phyloP scores from a whole-genome alignment of 2,888 invertebrate genomes.

The Eumacrocentrus americanus region DNA sequence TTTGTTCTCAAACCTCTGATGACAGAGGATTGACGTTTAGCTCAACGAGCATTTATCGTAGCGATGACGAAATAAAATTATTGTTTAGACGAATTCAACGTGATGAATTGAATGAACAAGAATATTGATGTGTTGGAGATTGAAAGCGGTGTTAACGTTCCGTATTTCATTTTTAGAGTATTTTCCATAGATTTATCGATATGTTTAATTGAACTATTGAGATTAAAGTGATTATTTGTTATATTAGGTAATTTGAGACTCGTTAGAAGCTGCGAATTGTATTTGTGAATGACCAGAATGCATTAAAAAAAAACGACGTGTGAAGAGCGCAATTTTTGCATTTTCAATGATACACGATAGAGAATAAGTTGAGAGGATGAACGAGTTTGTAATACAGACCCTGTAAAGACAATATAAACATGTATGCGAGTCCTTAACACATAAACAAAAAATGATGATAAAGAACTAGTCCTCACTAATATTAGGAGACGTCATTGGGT shows the following conservation, averaged over 20 bases:
- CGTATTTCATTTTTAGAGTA: constrained; percentile 8
- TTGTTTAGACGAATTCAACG: constrained; percentile 12
- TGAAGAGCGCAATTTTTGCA: constrained; percentile 6
- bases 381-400: constrained; percentile 39
- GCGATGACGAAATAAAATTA: constrained; percentile 8
- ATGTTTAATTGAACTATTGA: constrained; percentile 21
- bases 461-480: constrained; percentile 40
- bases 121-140: constrained; percentile 21
- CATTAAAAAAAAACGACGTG: constrained; percentile 4
- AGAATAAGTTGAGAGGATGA: constrained; percentile 24
- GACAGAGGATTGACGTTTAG: constrained; percentile 4
- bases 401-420: constrained; percentile 45
- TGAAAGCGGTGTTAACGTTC: constrained; percentile 11
- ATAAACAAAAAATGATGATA: constrained; percentile 26
- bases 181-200: constrained; percentile 19
- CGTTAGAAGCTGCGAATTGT: constrained; percentile 7
- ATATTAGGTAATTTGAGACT: constrained; percentile 1
- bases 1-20: not conserved
- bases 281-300: constrained; percentile 5
- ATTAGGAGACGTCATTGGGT: constrained; percentile 34
- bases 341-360: constrained; percentile 13
- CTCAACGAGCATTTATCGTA: constrained; percentile 10
- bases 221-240: constrained; percentile 18
- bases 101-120: constrained; percentile 10
- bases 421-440: constrained; percentile 42